Base-by-base conservation (phyloP, 92 coral and sea anemone genomes). In the Porites lobata region DNA sequence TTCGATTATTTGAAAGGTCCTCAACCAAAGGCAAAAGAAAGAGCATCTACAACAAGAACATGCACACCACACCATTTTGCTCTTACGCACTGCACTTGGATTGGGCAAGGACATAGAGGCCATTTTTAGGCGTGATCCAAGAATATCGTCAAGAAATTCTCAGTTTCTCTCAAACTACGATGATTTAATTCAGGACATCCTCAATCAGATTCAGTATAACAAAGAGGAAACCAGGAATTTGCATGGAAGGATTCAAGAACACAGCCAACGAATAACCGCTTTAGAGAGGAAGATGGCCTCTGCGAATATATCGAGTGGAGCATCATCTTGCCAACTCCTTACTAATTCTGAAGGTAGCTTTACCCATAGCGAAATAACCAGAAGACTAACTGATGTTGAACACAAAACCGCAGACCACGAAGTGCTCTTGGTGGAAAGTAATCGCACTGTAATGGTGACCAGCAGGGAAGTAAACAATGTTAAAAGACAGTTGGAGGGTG, bases 321-420 rank as follows among this genome's bases (percentile, higher is more conserved):
- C 50, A 0, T 18, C 78, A 62, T 52, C 79, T 69, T 54, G 52
- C 9, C 77, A 53, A 58, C 67, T 67, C n/a, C 19, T 9, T 22
- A 17, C 32, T 10, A 56, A 54, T 11, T 0, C 56, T 71, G 87
- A n/a, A 61, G 19, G 59, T 9, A 62, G 69, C n/a, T 59, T 53
- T 7, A 2, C 76, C 17, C 18, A 15, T 58, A 22, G 0, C 21
- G 79, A 82, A 1, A 5, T 69, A 9, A 24, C 78, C 2, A 50
- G 79, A 26, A 69, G 87, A 26, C 18, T 82, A 14, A 26, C 26
- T 6, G 1, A 82, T n/a, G 58, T 82, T 1, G 87, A 71, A 38
- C 71, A 82, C 69, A 82, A 70, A 57, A 57, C 87, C 6, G 87
- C 87, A 6, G 90, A 90, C 76, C 81, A 78, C 13, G 69, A 90